Evolutionary conservation across 2,888 invertebrate genomes (phyloP), one percentile per base, ranked within the genome.

Genomic region (Gastracanthus pulcherrimus): DNA sequence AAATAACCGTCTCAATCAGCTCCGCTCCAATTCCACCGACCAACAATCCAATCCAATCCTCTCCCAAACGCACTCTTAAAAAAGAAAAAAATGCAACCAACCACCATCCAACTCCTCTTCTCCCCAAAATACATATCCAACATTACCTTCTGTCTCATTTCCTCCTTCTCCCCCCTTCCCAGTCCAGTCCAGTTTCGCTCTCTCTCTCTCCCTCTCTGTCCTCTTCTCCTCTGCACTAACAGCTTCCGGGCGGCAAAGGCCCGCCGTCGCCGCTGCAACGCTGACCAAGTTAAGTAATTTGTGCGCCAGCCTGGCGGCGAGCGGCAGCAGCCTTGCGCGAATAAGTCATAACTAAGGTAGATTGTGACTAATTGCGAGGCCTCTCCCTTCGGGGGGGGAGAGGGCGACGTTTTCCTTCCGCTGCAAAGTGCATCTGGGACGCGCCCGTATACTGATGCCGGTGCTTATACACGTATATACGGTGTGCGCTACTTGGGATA

Each of bases 281-380:
- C 88, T 89, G 90, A 88, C 88, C 89, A 89, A 90, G 89, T 91
- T 90, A 89, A 90, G 90, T 90, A 89, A 90, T 91, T 90, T 90
- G 90, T 87, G 88, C 89, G 85, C 82, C 86, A 82, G 85, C 86
- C 75, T 7, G 66, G 29, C 34, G 58, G 48, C 51, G 23, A n/a
- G 16, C 45, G 66, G 29, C 34, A 38, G 48, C 51, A 13, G 23
- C 26, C 45, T 41, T 38, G 55, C 23, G 86, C 88, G 87, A 89
- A 90, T 90, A 90, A 90, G 90, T 90, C 90, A 89, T 90, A 90
- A 90, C 90, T 88, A 88, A 89, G 89, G 89, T 88, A 88, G 88
- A 90, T 91, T 90, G 89, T 90, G 90, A 90, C 89, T 90, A 91
- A 91, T 91, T 90, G 89, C 87, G 88, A 85, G 85, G 69, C 66